phyloP scores from a whole-genome alignment of 2,888 invertebrate genomes.

The Drosophila niveifrons region DNA sequence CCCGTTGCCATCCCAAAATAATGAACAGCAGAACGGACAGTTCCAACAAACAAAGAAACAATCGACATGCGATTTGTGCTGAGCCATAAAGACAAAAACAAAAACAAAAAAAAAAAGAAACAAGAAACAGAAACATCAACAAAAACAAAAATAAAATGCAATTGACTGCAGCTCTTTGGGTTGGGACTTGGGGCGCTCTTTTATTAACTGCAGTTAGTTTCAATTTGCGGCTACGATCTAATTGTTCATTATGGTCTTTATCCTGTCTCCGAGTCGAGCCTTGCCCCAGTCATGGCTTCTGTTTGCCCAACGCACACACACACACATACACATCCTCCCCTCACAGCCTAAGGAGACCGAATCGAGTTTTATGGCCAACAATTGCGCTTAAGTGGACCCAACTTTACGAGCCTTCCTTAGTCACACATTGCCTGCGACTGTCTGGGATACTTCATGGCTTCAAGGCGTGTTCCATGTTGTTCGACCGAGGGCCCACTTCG shows the following conservation, averaged over 20 bases:
- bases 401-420: constrained; percentile 70
- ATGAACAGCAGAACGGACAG: constrained; percentile 43
- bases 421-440: constrained; percentile 26
- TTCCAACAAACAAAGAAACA: constrained; percentile 34
- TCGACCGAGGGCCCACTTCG: constrained; percentile 5
- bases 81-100: constrained; percentile 4
- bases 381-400: constrained; percentile 78
- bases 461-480: constrained; percentile 40
- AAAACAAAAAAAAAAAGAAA: neutral
- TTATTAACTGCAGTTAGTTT: constrained; percentile 75
- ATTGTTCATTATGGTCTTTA: constrained; percentile 67
- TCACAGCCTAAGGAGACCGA: constrained; percentile 28
- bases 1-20: constrained; percentile 38
- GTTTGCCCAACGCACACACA: constrained; percentile 30
- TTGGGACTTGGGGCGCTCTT: constrained; percentile 17
- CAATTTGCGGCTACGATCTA: constrained; percentile 75
- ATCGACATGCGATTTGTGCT: constrained; percentile 46
- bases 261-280: constrained; percentile 22
- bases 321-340: neutral
- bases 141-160: constrained; percentile 29
- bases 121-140: neutral
- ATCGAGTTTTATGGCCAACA: constrained; percentile 75
- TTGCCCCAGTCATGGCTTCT: constrained; percentile 5
- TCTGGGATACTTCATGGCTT: constrained; percentile 7
- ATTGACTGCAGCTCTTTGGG: constrained; percentile 39